Evolutionary conservation across 1,140 invertebrate genomes (phyloP).

Genomic region (Heliconius nattereri): DNA sequence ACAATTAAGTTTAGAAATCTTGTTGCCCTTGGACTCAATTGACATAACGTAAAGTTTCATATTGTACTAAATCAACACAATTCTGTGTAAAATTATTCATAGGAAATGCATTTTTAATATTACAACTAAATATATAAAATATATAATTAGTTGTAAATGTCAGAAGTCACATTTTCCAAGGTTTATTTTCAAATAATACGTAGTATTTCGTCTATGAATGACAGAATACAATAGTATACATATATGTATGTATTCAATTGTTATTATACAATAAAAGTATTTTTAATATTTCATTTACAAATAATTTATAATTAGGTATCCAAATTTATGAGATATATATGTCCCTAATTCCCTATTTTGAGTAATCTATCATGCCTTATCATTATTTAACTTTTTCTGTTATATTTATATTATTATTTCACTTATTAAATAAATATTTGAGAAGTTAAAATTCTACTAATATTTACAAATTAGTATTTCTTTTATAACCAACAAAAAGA

Average conservation of each 20-base stretch:
- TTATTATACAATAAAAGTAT: too few relatives aligned
- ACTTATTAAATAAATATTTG: too few relatives aligned
- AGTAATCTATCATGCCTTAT: too few relatives aligned
- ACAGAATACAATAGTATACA: not conserved
- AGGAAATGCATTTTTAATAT: conserved; percentile 37
- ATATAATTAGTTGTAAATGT: not conserved
- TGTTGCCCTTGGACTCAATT: conserved; percentile 29
- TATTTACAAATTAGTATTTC: too few relatives aligned
- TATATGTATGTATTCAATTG: not conserved
- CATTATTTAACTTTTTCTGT: too few relatives aligned
- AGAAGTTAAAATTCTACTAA: too few relatives aligned
- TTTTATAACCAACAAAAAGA: too few relatives aligned
- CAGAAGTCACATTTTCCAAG: not conserved
- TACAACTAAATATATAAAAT: not conserved
- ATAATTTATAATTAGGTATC: too few relatives aligned
- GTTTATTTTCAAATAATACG: not conserved
- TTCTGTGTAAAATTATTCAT: conserved; percentile 30
- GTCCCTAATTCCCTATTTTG: too few relatives aligned
- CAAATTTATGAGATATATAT: too few relatives aligned
- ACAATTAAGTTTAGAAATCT: conserved; percentile 17
- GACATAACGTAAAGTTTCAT: conserved; percentile 4
- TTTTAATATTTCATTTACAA: too few relatives aligned
- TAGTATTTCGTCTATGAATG: conserved; percentile 7
- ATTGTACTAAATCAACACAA: conserved; percentile 9
- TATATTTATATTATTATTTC: too few relatives aligned